Evolutionary conservation across 2,888 invertebrate species (phyloP).

Genomic region (Ditula angustiorana): DNA sequence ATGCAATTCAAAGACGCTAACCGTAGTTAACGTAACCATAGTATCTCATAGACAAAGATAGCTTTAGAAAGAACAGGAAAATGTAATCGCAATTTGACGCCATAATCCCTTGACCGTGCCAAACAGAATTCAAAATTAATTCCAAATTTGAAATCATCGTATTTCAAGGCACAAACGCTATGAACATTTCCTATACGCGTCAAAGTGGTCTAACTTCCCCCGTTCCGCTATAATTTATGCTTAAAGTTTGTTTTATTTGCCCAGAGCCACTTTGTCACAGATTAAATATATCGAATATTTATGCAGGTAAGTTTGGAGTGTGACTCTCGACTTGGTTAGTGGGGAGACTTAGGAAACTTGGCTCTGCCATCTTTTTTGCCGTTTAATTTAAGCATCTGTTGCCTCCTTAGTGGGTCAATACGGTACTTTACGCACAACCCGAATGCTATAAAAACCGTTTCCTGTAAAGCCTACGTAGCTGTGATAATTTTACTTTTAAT

Average conservation of each 20-base stretch:
- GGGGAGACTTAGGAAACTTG: neutral
- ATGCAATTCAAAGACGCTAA: no score
- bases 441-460: no score
- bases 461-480: no score
- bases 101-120: neutral
- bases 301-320: conserved; percentile 12
- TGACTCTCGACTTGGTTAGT: conserved; percentile 1
- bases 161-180: neutral
- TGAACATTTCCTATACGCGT: conserved; percentile 4
- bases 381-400: no score
- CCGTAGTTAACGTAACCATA: no score
- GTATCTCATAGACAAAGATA: no score
- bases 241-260: conserved; percentile 26
- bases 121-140: conserved; percentile 7
- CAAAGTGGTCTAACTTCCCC: conserved; percentile 23
- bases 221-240: conserved; percentile 26
- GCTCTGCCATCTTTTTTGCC: neutral
- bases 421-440: no score
- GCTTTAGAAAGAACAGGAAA: no score
- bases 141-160: neutral
- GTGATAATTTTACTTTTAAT: no score
- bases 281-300: conserved; percentile 35
- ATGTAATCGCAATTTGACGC: no score
- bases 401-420: no score
- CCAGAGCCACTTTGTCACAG: conserved; percentile 24